These are phyloP conservation scores for Drosophila pectinifera DNA, from an alignment of 1,140 invertebrate genomes.

Conservation along the genomic window DNA sequence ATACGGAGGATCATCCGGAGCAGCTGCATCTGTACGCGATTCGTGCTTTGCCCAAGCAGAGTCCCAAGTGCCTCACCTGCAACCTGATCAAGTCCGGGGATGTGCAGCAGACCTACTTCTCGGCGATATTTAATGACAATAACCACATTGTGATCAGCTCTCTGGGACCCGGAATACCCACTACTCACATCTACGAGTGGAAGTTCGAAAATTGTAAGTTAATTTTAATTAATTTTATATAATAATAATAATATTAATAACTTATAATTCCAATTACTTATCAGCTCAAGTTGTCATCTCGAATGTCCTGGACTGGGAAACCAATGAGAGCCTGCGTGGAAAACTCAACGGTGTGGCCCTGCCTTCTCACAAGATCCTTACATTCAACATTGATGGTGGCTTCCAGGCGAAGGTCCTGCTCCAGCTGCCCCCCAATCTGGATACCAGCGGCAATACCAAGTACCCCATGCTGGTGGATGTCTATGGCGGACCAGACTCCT, in stretches of 20 bases:
- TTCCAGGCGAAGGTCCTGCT: conserved; percentile 85
- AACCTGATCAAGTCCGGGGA: conserved; percentile 73
- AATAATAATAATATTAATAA: not conserved
- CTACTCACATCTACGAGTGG: conserved; percentile 68
- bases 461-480: conserved; percentile 96
- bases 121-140: conserved; percentile 72
- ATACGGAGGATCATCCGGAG: conserved; percentile 86
- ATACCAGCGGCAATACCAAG: conserved; percentile 87
- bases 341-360: conserved; percentile 61
- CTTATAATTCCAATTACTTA: not conserved
- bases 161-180: conserved; percentile 76
- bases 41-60: conserved; percentile 66
- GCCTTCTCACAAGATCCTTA: conserved; percentile 68
- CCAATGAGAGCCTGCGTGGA: conserved; percentile 55
- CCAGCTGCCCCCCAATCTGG: conserved; percentile 91
- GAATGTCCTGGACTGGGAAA: conserved; percentile 77
- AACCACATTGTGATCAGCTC: conserved; percentile 76
- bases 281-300: conserved; percentile 68
- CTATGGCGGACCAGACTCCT: conserved; percentile 95
- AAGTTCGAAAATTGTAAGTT: conserved; percentile 60
- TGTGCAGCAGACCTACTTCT: conserved; percentile 77
- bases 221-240: not conserved
- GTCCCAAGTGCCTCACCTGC: conserved; percentile 87
- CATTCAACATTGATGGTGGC: conserved; percentile 69
- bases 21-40: conserved; percentile 87